These are phyloP conservation scores for Oscheius onirici DNA, from an alignment of 2,888 invertebrate species.

Conservation along the genomic window DNA sequence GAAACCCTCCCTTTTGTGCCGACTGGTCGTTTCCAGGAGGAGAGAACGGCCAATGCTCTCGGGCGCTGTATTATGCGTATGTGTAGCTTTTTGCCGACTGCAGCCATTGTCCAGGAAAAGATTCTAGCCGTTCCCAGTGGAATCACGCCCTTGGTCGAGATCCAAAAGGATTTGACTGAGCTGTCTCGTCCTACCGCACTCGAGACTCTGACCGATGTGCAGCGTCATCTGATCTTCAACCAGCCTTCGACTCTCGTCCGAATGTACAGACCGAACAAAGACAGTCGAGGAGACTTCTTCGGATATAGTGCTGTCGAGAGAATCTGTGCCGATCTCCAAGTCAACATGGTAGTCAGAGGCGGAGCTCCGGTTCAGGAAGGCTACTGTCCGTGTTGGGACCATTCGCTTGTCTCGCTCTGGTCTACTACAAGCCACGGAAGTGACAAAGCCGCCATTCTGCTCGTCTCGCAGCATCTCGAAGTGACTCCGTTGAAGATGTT, in stretches of 20 bases:
- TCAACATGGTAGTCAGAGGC: constrained; percentile 42
- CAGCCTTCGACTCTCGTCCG: constrained; percentile 40
- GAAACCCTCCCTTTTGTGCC: constrained; percentile 45
- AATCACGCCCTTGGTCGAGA: constrained; percentile 39
- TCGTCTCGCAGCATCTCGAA: constrained; percentile 32
- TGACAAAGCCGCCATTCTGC: constrained; percentile 39
- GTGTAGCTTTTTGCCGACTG: constrained; percentile 47
- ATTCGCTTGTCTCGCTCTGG: constrained; percentile 47
- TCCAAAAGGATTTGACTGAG: constrained; percentile 30
- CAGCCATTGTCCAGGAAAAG: constrained; percentile 42
- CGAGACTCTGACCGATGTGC: constrained; percentile 34
- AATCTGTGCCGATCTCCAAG: constrained; percentile 36
- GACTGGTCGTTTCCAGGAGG: constrained; percentile 34
- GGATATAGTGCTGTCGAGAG: constrained; percentile 42
- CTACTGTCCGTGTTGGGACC: constrained; percentile 45
- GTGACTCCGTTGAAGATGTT: constrained; percentile 45
- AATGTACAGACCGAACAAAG: constrained; percentile 45
- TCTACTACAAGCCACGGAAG: constrained; percentile 37
- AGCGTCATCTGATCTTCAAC: constrained; percentile 45
- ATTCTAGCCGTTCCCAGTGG: constrained; percentile 50
- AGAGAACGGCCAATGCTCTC: constrained; percentile 34
- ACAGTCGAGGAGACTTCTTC: constrained; percentile 38
- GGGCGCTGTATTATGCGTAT: constrained; percentile 42
- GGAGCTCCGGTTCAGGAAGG: constrained; percentile 37
- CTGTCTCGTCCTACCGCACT: constrained; percentile 36